Base-by-base conservation (phyloP, 2,888 invertebrate species). In the Lasioglossum lativentre region DNA sequence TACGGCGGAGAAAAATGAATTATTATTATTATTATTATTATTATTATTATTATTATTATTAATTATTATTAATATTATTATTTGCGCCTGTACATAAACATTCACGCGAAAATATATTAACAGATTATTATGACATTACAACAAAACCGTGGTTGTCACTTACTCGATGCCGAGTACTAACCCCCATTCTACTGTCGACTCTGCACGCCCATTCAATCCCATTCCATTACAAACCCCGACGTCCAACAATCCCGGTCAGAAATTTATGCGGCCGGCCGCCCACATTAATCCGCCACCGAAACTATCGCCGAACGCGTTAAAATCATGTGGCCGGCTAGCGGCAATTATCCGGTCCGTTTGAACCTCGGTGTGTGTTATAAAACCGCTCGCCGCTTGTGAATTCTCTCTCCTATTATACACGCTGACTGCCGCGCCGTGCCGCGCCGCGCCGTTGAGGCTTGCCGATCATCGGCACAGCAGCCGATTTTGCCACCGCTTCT, bases 31-130 rank as follows among this genome's bases (percentile, higher is more conserved):
- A 92, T 88, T 85, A 84, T 75, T 85, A 88, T 80, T 86, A 92
- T 88, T 85, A 84, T 75, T 75, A 85, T 85, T 84, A 84, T 70
- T 74, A 83, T 73, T 90, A 89, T 75, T 90, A 88, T 77, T 81
- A 70, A 71, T 42, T 45, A 71, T 71, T 90, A 90, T 80, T 86
- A 90, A 87, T 92, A 94, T 93, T 94, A 94, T 94, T 93, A 95
- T 95, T 95, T 95, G 94, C 93, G 94, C 93, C 93, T 95, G 95
- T 95, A 95, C 91, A 95, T 95, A 68, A 68, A 95, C 91, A 93
- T 94, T 93, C 92, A 94, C 94, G 94, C 95, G 93, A 94, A 94
- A 95, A 95, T 95, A 95, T 95, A 95, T 95, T 93, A 94, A 94
- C 93, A 94, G 92, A 95, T 95, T 95, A 95, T 94, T 95, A 95